Evolutionary conservation across 2,113 vertebrate genomes (phyloP), one percentile per base, ranked within the genome.

Genomic region (Rhagologus leucostigma): DNA sequence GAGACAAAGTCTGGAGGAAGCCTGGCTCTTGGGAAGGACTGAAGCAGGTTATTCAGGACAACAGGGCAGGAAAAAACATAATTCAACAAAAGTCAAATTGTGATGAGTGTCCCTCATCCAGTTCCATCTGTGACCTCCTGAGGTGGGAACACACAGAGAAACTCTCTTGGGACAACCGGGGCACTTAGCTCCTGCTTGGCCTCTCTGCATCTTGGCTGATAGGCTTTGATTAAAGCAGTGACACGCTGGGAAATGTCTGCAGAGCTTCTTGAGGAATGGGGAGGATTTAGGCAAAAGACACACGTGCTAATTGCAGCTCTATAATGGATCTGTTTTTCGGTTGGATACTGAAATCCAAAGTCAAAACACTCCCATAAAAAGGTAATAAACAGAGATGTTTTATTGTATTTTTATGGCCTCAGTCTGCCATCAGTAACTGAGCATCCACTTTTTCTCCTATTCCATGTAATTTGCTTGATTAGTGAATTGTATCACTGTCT

Each of bases 321-420:
- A 4, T 88, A 75, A 94, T 87, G 64, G 65, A 71, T 89, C 74
- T 87, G 47, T 32, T 92, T 88, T 95, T 89, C 73, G 64, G 23
- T 39, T 56, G 83, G 77, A 49, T 74, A 46, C 71, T 56, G 71
- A 96, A 93, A 96, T 68, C 44, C n/a, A 37, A 84, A 94, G 79
- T 92, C 85, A 93, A 89, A 96, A 86, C 59, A 68, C 17, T 94
- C 32, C 64, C 44, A 92, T 94, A 78, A 96, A 93, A 93, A 56
- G n/a, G 60, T 87, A 93, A 92, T 94, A 95, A 96, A 90, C 37
- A 27, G 83, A 78, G 60, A 81, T 1, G 10, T 49, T 84, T 88
- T 76, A 52, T 68, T 78, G 41, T 59, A 20, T 39, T 90, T 93
- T 96, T 92, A 92, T 89, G 81, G 63, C 39, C 33, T 76, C 76